phyloP scores from a whole-genome alignment of 2,888 invertebrate genomes.

The Dryobota labecula region DNA sequence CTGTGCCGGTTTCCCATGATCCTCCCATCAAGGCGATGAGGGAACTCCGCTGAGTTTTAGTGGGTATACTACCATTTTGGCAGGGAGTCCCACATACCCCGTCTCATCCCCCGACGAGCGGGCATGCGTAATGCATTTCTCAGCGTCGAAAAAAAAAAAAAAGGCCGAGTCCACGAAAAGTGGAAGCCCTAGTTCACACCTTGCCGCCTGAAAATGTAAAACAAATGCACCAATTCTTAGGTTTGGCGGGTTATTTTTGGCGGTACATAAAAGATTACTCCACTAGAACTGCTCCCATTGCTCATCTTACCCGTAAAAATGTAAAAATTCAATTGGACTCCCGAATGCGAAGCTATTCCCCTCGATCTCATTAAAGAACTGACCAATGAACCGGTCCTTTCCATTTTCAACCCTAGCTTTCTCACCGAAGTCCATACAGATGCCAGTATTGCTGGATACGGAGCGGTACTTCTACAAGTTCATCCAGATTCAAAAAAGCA shows the following conservation, averaged over 20 bases:
- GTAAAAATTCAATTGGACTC: background rate
- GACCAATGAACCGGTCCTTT: background rate
- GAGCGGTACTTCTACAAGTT: background rate
- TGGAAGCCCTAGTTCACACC: slow-evolving; percentile 34
- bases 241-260: background rate
- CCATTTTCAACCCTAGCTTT: background rate
- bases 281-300: slow-evolving; percentile 2
- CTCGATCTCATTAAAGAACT: background rate
- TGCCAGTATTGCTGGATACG: background rate
- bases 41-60: too few species aligned
- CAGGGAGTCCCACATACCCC: too few species aligned
- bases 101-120: too few species aligned
- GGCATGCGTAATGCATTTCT: too few species aligned
- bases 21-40: too few species aligned
- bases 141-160: too few species aligned
- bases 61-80: too few species aligned
- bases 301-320: background rate
- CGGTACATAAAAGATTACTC: slow-evolving; percentile 2
- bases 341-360: background rate
- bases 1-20: too few species aligned
- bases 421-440: slow-evolving; percentile 1
- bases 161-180: slow-evolving; percentile 25
- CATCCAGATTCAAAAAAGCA: background rate
- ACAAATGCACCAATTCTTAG: slow-evolving; percentile 1
- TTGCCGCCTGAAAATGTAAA: slow-evolving; percentile 9